Base-by-base conservation (phyloP, 2,888 invertebrate genomes). In the Drosophila prostipennis region DNA sequence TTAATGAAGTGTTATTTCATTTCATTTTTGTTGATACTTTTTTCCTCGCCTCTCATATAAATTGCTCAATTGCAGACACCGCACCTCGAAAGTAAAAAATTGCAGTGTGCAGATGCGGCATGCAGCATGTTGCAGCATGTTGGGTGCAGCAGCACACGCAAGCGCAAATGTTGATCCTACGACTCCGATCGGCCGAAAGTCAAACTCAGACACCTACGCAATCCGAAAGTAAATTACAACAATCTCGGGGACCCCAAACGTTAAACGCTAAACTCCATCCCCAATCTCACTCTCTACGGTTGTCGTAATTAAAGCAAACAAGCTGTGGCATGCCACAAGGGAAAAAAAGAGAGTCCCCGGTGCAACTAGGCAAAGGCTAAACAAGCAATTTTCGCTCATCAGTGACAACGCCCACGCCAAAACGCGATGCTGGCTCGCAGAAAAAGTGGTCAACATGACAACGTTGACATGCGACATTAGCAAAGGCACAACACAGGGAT, bases 391-490 rank as follows among this genome's bases (percentile, higher is more conserved):
- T 79, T 79, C 78, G 80, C 81, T 84, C 84, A 80, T 76, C 80
- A 76, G 60, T 69, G 59, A 77, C 73, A 68, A 84, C 85, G 74
- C 79, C 71, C 55, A 68, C 52, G 56, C 40, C 61, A 8, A 51
- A 42, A 48, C 45, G 49, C 36, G 42, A 32, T 29, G 54, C 53
- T 34, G 45, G 26, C 49, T n/a, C 23, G 59, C 54, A 63, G 72
- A 80, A 80, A 70, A 86, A 86, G 71, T 81, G 73, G 76, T 60
- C 81, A 84, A 84, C 87, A 82, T 87, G 78, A 87, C 85, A 85
- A 72, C 72, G 78, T 75, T 85, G 85, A 85, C 85, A 85, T 85
- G 85, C 87, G 87, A 87, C 85, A 87, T 85, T 84, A 80, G 85
- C 77, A 74, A 76, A 72, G 69, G 55, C 45, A 39, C 55, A 51